Evolutionary conservation across 2,888 invertebrate species (phyloP).

Genomic region (Trachelus iudaicus): DNA sequence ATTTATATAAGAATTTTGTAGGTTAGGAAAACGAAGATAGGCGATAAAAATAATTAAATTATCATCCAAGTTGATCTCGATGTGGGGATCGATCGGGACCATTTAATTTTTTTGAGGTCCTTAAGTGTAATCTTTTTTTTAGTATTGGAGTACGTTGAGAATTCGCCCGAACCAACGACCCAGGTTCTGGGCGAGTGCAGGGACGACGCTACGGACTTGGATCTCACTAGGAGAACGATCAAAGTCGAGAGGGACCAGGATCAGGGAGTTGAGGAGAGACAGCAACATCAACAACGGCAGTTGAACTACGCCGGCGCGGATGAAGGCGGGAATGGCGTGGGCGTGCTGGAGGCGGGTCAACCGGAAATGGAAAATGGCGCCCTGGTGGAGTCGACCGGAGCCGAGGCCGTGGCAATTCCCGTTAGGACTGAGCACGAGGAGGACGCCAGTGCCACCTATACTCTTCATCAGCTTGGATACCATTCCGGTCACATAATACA

Average conservation of each 20-base stretch:
- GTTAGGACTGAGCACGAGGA: conserved; percentile 36
- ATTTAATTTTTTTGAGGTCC: conserved; percentile 1
- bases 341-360: conserved; percentile 63
- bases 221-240: conserved; percentile 15
- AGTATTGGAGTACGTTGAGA: conserved; percentile 30
- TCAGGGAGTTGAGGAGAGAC: conserved; percentile 16
- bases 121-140: conserved; percentile 1
- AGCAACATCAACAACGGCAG: conserved; percentile 41
- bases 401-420: conserved; percentile 40
- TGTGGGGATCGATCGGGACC: background rate
- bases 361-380: conserved; percentile 63
- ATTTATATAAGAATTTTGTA: background rate
- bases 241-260: conserved; percentile 26
- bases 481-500: conserved; percentile 42
- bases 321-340: conserved; percentile 58
- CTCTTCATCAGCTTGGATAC: conserved; percentile 46
- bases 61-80: background rate
- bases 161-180: conserved; percentile 20
- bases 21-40: background rate
- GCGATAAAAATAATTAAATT: background rate
- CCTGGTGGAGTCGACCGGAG: conserved; percentile 42
- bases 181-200: conserved; percentile 28
- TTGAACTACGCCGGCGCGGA: conserved; percentile 41
- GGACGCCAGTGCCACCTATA: conserved; percentile 39
- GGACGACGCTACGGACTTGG: background rate